Evolutionary conservation across 2,113 vertebrate species (phyloP).

Genomic region (Mustela lutreola): DNA sequence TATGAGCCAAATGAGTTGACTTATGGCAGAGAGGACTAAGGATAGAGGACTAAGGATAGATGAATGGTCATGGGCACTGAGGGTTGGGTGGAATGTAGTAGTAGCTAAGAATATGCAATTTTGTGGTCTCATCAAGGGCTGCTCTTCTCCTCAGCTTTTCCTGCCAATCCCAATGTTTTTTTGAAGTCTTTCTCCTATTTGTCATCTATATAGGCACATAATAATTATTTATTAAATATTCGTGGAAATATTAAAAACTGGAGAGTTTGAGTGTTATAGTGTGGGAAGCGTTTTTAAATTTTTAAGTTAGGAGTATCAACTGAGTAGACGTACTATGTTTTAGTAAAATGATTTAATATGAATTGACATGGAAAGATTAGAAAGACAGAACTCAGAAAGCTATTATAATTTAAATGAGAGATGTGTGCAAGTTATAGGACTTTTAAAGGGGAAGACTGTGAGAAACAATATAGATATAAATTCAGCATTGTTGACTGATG

Average conservation of each 20-base stretch:
- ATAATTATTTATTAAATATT: conserved; percentile 7
- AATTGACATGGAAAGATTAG: background rate
- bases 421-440: background rate
- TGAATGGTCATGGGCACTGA: background rate
- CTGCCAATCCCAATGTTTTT: background rate
- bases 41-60: background rate
- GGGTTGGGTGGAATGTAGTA: background rate
- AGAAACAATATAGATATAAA: background rate
- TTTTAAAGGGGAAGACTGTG: background rate
- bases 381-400: conserved; percentile 43
- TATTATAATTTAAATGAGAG: conserved; percentile 5
- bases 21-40: background rate
- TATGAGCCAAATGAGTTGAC: background rate
- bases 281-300: background rate
- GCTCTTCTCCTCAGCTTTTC: background rate
- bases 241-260: background rate
- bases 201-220: background rate
- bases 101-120: background rate
- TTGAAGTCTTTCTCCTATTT: conserved; percentile 18
- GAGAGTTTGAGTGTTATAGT: background rate
- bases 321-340: background rate
- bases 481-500: background rate
- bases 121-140: background rate
- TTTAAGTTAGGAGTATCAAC: background rate
- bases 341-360: background rate